phyloP scores from a whole-genome alignment of 2,113 vertebrate genomes.

The Zosterops pallidus region DNA sequence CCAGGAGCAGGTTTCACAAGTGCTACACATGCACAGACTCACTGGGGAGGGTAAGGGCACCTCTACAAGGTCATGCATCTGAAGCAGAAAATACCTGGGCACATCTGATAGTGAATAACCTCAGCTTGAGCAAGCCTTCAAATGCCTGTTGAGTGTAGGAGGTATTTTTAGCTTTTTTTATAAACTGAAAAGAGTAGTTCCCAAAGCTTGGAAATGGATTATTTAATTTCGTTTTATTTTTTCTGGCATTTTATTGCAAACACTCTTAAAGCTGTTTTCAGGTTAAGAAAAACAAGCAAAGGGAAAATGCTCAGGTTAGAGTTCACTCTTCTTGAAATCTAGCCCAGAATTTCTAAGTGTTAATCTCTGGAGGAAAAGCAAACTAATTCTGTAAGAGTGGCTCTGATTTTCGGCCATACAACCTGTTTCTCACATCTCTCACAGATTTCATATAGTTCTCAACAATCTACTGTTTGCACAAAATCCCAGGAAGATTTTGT shows the following conservation, averaged over 20 bases:
- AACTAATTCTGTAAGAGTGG: constrained; percentile 56
- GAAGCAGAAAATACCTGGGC: neutral
- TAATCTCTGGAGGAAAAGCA: constrained; percentile 68
- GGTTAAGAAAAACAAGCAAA: constrained; percentile 54
- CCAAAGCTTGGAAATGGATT: constrained; percentile 34
- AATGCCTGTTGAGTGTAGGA: neutral
- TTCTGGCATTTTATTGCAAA: constrained; percentile 44
- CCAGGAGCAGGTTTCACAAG: neutral
- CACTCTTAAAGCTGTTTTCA: constrained; percentile 39
- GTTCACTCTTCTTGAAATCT: constrained; percentile 46
- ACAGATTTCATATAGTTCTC: constrained; percentile 3
- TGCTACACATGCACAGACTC: neutral
- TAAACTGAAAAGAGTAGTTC: constrained; percentile 12
- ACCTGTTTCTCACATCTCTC: constrained; percentile 36
- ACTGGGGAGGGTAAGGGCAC: neutral
- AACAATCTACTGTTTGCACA: neutral
- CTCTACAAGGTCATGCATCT: neutral
- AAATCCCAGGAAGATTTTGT: constrained; percentile 31
- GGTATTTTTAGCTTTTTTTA: constrained; percentile 39
- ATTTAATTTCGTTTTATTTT: constrained; percentile 53
- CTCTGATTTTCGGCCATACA: constrained; percentile 5
- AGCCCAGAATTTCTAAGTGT: constrained; percentile 65
- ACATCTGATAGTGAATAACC: neutral
- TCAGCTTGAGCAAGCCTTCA: neutral
- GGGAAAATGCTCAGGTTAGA: constrained; percentile 48